Evolutionary conservation across 1,140 invertebrate species (phyloP).

Genomic region (Papilio dardanus): DNA sequence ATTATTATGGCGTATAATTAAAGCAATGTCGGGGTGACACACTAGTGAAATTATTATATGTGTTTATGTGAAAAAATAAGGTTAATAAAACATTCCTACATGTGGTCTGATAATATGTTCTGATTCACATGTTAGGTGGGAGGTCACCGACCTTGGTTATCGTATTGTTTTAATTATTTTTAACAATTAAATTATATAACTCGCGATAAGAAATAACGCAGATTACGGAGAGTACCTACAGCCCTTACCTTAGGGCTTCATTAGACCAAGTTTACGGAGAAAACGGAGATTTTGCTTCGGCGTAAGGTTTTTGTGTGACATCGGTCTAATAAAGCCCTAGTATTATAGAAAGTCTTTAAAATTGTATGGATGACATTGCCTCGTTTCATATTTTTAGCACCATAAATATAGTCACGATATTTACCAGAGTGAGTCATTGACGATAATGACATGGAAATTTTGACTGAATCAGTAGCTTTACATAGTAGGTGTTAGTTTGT

Average conservation of each 20-base stretch:
- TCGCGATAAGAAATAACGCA: neutral
- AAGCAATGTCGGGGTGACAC: neutral
- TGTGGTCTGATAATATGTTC: conserved; percentile 2
- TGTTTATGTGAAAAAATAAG: neutral
- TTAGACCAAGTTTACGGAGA: no score
- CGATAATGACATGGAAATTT: neutral
- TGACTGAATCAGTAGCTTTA: neutral
- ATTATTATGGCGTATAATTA: neutral
- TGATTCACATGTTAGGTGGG: neutral
- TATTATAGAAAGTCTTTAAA: no score
- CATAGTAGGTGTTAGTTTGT: neutral
- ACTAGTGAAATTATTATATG: neutral
- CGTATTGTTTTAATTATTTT: neutral
- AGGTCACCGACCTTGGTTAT: neutral
- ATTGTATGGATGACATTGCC: neutral
- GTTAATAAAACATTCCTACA: neutral
- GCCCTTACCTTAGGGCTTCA: no score
- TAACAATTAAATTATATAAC: neutral
- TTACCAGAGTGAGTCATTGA: neutral
- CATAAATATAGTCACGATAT: neutral
- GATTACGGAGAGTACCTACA: no score
- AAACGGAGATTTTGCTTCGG: no score
- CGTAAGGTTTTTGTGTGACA: no score
- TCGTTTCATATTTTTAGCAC: neutral
- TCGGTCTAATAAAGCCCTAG: no score